Base-by-base conservation (phyloP, 2,797 vertebrate species). In the Zenarchopterus dispar region DNA sequence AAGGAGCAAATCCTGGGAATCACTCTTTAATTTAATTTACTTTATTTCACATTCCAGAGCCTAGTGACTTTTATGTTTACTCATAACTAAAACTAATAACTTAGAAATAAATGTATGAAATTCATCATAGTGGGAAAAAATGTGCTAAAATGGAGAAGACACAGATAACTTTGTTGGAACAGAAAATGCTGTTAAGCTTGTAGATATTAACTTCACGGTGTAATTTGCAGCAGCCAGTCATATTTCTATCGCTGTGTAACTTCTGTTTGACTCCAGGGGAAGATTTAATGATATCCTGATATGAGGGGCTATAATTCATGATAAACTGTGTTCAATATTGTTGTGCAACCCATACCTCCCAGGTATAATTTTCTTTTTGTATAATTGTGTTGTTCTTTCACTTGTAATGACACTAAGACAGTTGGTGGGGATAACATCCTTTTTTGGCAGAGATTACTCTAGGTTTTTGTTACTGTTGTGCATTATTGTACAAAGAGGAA, bases 251-350 rank as follows among this genome's bases (percentile, higher is more conserved):
- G 26, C 76, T 74, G 63, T 2, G 3, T 56, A 70, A 65, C 73
- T 87, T 75, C 56, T 73, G 72, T 84, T 86, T 84, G 73, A 88
- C 89, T 88, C 80, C 65, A 79, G 84, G 87, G 83, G 75, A 84
- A 71, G 82, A 78, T 87, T 87, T 89, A 91, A 91, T 86, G 83
- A 86, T 73, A 79, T 81, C 86, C 78, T 81, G 80, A 89, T 80
- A 87, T 78, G 80, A 84, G 67, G 52, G 62, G 60, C 80, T 56
- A 81, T 91, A 85, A 88, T 84, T 88, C 79, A 82, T 74, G 75
- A 76, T 87, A 75, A 88, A 84, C 67, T 69, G 62, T 75, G 46
- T 72, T 81, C 79, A 77, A 56, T 87, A 80, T 85, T 84, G 69
- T 49, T 53, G 63, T 67, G 56, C 64, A 64, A 57, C 63, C 56